phyloP scores from a whole-genome alignment of 2,113 vertebrate species.

The Parus major region DNA sequence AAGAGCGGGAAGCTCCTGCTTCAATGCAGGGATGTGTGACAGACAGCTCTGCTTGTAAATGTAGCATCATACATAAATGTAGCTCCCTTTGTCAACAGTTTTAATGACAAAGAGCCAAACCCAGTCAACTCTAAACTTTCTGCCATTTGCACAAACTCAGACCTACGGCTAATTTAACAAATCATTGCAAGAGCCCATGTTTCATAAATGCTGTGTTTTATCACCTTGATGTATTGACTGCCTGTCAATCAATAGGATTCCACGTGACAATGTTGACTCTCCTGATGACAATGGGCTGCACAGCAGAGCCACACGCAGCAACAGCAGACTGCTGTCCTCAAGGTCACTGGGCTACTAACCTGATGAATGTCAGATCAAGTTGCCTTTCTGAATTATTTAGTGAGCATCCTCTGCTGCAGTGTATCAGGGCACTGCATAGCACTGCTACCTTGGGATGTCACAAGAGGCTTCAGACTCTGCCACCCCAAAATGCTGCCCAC shows the following conservation, averaged over 20 bases:
- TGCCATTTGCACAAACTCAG: background rate
- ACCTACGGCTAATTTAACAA: background rate
- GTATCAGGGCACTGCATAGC: background rate
- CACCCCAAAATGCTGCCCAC: background rate
- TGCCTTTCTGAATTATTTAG: conserved; percentile 68
- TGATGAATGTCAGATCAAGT: conserved; percentile 46
- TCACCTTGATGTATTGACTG: background rate
- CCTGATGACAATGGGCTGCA: background rate
- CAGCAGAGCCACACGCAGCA: background rate
- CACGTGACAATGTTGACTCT: background rate
- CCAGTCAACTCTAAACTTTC: background rate
- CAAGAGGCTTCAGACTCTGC: background rate
- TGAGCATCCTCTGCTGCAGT: conserved; percentile 6
- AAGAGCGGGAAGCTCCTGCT: background rate
- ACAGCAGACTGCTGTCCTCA: background rate
- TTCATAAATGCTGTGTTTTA: background rate
- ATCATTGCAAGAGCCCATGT: background rate
- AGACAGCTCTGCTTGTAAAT: background rate
- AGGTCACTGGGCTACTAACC: conserved; percentile 28
- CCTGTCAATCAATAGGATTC: background rate
- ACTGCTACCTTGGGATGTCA: background rate
- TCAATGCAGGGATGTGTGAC: background rate
- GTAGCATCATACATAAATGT: too few species aligned
- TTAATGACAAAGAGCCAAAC: background rate
- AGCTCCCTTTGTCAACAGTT: background rate